Percentiles rank a stretch among this genome's conserved stretches.
Conservation (phyloP, 2,888 invertebrate genomes). For the Tetanocera ferruginea region DNA sequence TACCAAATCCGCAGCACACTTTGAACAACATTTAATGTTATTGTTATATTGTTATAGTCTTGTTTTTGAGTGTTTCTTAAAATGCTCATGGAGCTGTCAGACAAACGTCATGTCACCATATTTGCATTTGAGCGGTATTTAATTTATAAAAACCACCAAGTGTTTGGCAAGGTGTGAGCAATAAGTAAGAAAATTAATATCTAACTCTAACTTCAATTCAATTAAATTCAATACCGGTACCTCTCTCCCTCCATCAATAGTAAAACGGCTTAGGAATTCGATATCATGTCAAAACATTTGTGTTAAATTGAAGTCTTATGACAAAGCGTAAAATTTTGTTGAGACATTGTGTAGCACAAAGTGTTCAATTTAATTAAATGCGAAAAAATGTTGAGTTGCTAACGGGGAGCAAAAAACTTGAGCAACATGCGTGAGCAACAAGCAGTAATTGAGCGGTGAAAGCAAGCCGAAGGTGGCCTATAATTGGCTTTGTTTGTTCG, state of each 20-base stretch:
- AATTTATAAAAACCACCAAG: not conserved
- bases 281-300: slow-evolving; percentile 29
- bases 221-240: too few relatives aligned
- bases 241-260: too few relatives aligned
- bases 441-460: too few relatives aligned
- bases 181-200: not conserved
- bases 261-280: too few relatives aligned
- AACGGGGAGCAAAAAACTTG: too few relatives aligned
- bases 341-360: not conserved
- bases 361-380: slow-evolving; percentile 7
- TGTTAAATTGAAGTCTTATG: slow-evolving; percentile 12
- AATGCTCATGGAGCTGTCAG: slow-evolving; percentile 1
- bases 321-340: slow-evolving; percentile 22
- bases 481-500: too few relatives aligned
- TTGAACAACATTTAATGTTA: too few relatives aligned
- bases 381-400: not conserved
- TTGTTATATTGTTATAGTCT: too few relatives aligned
- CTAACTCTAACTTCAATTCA: too few relatives aligned
- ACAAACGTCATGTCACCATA: slow-evolving; percentile 47
- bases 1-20: too few relatives aligned
- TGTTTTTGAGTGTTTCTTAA: not conserved
- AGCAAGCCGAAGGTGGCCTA: too few relatives aligned
- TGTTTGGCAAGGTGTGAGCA: slow-evolving; percentile 14
- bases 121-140: slow-evolving; percentile 38
- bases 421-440: too few relatives aligned